Evolutionary conservation across 2,888 invertebrate species (phyloP), one percentile per base, ranked within the genome.

Genomic region (Orchestes rusci): DNA sequence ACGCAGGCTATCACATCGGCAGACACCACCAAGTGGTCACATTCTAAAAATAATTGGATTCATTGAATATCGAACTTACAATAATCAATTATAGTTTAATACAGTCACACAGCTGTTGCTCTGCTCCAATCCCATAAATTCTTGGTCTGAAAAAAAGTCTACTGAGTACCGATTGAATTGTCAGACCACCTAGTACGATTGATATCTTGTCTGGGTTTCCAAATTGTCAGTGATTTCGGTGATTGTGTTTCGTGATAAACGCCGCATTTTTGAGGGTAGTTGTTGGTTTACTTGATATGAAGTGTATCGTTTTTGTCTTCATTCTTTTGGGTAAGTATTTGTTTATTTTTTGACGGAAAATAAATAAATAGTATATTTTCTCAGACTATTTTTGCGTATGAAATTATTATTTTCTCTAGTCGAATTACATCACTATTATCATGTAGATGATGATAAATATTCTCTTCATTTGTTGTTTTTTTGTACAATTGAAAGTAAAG

Each of bases 41-140:
- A 53, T 51, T 59, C 59, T 59, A 59, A 57, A 59, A 59, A 59
- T 57, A 57, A 48, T 39, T 38, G 36, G 29, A 18, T 49, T 46
- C 35, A 52, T 49, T 48, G 45, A 46, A 49, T 55, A 48, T 51
- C 50, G 45, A 50, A 48, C 43, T 45, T 43, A 45, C 48, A 19
- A 35, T 38, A 8, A 36, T 40, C 45, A 31, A 33, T 38, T 44
- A 20, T 27, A 45, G 34, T 33, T 31, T 34, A 36, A 36, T 39
- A 35, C 35, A 36, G 29, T 31, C 7, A 16, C 29, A 20, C 40
- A 40, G 18, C 40, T 35, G 42, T 16, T 44, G 16, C 28, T 16
- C 34, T 30, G 40, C 35, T 34, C 29, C 20, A 39, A 40, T 31
- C 18, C n/a, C n/a, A 36, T 31, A 20, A 30, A 18, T 35, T 20